Conservation (phyloP, 2,888 invertebrate genomes). For the Tribolium freemani region DNA sequence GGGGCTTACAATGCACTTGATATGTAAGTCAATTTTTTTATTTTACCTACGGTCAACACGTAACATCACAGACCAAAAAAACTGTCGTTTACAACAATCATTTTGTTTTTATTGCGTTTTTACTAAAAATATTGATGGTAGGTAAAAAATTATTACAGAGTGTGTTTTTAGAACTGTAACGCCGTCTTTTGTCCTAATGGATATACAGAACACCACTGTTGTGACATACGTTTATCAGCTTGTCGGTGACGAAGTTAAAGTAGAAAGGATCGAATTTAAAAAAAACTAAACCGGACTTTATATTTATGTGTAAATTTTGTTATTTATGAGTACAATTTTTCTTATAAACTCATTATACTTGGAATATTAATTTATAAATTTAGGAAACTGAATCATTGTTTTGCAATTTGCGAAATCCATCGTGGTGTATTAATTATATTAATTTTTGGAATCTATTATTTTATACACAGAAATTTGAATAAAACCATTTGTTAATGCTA, state of each 20-base stretch:
- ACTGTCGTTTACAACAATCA: no score
- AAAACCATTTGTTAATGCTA: no score
- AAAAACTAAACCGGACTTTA: conserved; percentile 75
- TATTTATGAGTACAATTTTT: conserved; percentile 19
- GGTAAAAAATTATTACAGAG: not conserved
- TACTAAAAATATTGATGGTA: no score
- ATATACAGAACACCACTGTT: conserved; percentile 97
- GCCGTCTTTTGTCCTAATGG: conserved; percentile 98
- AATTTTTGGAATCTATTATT: no score
- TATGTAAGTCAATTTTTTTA: conserved; percentile 73
- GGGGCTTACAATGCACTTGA: conserved; percentile 96
- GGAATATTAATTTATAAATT: no score
- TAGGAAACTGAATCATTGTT: no score
- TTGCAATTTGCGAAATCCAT: no score
- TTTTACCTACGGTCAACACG: no score
- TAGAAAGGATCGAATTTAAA: conserved; percentile 97
- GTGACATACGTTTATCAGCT: conserved; percentile 99
- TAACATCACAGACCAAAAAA: no score
- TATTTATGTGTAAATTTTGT: conserved; percentile 31
- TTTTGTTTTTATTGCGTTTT: not conserved
- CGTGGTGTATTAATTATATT: no score
- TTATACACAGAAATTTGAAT: no score
- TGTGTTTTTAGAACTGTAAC: conserved; percentile 80
- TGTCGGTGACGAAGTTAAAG: conserved; percentile 98
- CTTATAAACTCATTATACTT: not conserved